Base-by-base conservation (phyloP, 1,140 invertebrate genomes). In the Musca vetustissima region DNA sequence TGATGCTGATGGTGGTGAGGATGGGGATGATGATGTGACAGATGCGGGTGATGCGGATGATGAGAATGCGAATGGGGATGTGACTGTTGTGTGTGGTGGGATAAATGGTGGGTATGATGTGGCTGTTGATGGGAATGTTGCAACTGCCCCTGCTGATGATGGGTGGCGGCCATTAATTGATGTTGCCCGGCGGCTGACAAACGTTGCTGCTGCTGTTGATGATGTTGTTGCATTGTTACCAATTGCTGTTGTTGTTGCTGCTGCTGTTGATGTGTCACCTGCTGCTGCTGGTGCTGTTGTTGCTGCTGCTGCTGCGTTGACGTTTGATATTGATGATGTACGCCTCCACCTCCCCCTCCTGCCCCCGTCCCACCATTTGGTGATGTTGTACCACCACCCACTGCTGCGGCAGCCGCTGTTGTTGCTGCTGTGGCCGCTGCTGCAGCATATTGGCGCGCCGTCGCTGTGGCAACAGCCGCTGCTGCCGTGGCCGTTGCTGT, bases 1-100 rank as follows among this genome's bases (percentile, higher is more conserved):
- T 80, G 78, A 68, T 80, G 78, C 69, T 79, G 77, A 43, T 80
- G 78, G 55, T 79, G 78, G 53, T 80, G 78, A 53, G 80, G 78
- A 49, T 80, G 78, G 47, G 80, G 77, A 69, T 79, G 78, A 69
- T 79, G 78, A 66, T 78, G 67, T 74, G 61, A 73, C 49, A 71
- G 74, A 32, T 75, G 74, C 49, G 75, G 74, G 21, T 72, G 17
- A 43, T 55, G 66, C 4, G 24, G 21, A 1, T 43, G 50, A 14
- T 67, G 66, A 4, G 53, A 50, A 70, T 73, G 70, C 64, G 70
- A 17, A 65, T 75, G 74, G n/a, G 73, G 69, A 6, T 77, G 76
- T 1, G 70, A 69, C n/a, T 77, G 75, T 8, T 75, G 76, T 13
- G 70, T n/a, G 25, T 50, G 47, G 43, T 72, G 71, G 11, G 65